phyloP scores from a whole-genome alignment of 2,888 invertebrate species.

The Trichopria drosophilae region DNA sequence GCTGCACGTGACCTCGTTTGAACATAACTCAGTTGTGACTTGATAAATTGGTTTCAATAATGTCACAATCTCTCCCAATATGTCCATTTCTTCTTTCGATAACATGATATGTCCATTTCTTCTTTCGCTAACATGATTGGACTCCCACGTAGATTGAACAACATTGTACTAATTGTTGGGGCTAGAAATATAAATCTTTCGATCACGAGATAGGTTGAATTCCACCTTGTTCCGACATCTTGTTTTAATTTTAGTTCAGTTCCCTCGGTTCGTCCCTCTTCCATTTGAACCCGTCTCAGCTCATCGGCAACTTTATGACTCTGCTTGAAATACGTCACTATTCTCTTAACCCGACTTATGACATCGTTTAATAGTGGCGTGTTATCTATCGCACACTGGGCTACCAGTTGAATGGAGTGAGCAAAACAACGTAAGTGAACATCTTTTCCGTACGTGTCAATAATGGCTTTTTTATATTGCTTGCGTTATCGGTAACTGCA shows the following conservation, averaged over 20 bases:
- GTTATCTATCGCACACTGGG: slow-evolving; percentile 11
- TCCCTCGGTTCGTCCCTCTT: slow-evolving; percentile 7
- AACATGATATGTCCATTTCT: slow-evolving; percentile 6
- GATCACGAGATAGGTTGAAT: slow-evolving; percentile 24
- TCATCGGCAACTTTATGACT: slow-evolving; percentile 27
- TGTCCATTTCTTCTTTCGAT: neutral
- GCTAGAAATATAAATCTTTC: slow-evolving; percentile 18
- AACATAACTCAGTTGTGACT: slow-evolving; percentile 1
- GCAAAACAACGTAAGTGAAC: slow-evolving; percentile 28
- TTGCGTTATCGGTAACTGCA: slow-evolving; percentile 29
- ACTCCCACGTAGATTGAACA: too few relatives aligned
- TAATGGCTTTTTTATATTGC: slow-evolving; percentile 18
- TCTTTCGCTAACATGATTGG: slow-evolving; percentile 5
- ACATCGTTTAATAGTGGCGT: slow-evolving; percentile 6
- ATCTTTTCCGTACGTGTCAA: slow-evolving; percentile 11
- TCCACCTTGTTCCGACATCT: slow-evolving; percentile 26
- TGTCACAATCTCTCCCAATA: slow-evolving; percentile 2
- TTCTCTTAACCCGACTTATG: slow-evolving; percentile 16
- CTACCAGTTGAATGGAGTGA: slow-evolving; percentile 23
- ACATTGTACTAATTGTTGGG: slow-evolving; percentile 4
- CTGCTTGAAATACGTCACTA: slow-evolving; percentile 30
- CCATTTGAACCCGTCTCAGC: slow-evolving; percentile 7
- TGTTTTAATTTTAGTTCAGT: slow-evolving; percentile 14
- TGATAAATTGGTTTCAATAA: slow-evolving; percentile 15
- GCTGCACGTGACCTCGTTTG: slow-evolving; percentile 5